These are phyloP conservation scores for Clarias gariepinus DNA, from an alignment of 2,113 vertebrate species.

Conservation along the genomic window DNA sequence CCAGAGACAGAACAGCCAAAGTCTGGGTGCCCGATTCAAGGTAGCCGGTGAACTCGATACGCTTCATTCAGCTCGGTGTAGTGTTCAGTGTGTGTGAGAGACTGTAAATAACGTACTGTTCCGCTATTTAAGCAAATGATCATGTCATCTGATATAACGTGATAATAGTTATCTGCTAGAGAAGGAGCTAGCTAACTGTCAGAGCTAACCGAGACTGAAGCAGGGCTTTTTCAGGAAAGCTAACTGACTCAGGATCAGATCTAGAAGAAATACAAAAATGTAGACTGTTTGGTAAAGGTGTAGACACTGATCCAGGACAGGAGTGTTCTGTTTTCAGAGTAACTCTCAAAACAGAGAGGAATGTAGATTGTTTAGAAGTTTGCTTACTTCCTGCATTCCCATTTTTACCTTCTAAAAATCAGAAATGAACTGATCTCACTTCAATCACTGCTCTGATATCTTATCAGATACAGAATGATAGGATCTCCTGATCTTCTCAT, in stretches of 20 bases:
- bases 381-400: background rate
- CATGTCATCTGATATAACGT: background rate
- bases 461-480: background rate
- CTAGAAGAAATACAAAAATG: too few species aligned
- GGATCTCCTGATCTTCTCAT: background rate
- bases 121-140: background rate
- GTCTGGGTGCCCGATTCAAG: slow-evolving; percentile 90
- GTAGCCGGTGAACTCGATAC: slow-evolving; percentile 58
- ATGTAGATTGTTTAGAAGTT: background rate
- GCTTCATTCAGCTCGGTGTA: slow-evolving; percentile 16
- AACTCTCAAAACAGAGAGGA: background rate
- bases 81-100: background rate
- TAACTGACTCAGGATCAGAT: background rate
- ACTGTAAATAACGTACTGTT: background rate
- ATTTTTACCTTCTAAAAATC: background rate
- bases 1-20: slow-evolving; percentile 89
- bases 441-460: background rate
- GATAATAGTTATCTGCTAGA: too few species aligned
- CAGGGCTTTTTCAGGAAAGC: background rate
- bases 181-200: background rate
- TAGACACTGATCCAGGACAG: background rate
- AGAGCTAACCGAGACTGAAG: background rate
- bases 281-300: background rate
- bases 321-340: background rate
- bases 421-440: background rate